Evolutionary conservation across 2,797 vertebrate species (phyloP).

Genomic region (Dallia pectoralis): DNA sequence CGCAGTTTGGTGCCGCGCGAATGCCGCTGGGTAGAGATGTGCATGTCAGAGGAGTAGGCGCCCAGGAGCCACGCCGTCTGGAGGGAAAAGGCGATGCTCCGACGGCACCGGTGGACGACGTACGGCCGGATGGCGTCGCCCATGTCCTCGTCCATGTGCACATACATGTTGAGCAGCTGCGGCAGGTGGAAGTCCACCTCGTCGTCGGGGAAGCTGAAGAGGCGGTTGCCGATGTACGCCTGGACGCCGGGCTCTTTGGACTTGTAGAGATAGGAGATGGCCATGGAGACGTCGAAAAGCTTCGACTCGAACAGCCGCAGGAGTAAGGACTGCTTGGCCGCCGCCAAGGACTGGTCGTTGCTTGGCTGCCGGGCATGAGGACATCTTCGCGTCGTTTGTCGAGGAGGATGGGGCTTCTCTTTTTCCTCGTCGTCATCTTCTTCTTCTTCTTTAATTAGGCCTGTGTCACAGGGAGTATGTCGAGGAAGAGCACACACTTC

Average conservation of each 20-base stretch:
- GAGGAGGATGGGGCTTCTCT: neutral
- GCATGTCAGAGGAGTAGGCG: conserved; percentile 92
- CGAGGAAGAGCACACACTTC: conserved; percentile 43
- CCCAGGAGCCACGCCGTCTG: conserved; percentile 90
- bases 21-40: conserved; percentile 87
- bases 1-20: conserved; percentile 86
- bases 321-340: conserved; percentile 88
- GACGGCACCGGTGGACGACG: conserved; percentile 88
- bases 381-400: neutral
- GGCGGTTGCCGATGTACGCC: conserved; percentile 93
- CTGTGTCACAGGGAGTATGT: conserved; percentile 51
- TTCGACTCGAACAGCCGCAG: conserved; percentile 94
- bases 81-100: conserved; percentile 90
- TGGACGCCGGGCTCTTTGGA: conserved; percentile 96
- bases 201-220: conserved; percentile 87
- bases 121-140: conserved; percentile 95
- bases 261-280: conserved; percentile 95
- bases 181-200: conserved; percentile 95
- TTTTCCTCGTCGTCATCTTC: neutral
- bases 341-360: neutral
- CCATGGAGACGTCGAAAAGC: conserved; percentile 96
- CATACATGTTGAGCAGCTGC: conserved; percentile 96
- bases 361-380: neutral
- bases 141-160: conserved; percentile 96
- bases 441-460: conserved; percentile 45